phyloP scores from a whole-genome alignment of 2,888 invertebrate genomes.

The Pachydiplax longipennis region DNA sequence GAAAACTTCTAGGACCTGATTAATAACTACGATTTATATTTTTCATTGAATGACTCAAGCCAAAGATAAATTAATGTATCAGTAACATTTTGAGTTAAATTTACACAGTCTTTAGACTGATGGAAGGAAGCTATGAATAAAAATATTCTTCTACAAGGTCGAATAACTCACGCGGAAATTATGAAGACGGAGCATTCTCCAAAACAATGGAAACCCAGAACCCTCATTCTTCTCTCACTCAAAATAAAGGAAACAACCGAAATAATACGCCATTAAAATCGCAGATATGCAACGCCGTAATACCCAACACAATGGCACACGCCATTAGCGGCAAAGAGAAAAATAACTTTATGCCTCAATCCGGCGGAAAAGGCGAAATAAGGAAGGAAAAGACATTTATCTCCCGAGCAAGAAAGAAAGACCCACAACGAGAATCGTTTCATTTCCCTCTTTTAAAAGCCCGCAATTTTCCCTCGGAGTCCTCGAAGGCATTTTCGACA shows the following conservation, averaged over 20 bases:
- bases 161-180: no score
- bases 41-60: no score
- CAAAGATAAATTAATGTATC: no score
- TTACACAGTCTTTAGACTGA: no score
- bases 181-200: no score
- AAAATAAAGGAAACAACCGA: not conserved
- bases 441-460: not conserved
- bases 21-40: no score
- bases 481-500: constrained; percentile 4
- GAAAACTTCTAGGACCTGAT: no score
- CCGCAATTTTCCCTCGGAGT: not conserved
- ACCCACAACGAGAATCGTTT: not conserved
- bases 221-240: not conserved
- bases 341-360: not conserved
- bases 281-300: not conserved
- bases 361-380: not conserved
- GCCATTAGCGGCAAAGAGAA: not conserved
- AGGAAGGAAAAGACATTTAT: not conserved
- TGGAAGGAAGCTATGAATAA: no score
- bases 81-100: no score
- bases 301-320: not conserved
- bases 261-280: not conserved
- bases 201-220: no score
- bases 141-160: no score
- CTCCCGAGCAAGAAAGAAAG: not conserved